These are phyloP conservation scores for Sorex fumeus DNA, from an alignment of 2,113 vertebrate species.

Conservation along the genomic window DNA sequence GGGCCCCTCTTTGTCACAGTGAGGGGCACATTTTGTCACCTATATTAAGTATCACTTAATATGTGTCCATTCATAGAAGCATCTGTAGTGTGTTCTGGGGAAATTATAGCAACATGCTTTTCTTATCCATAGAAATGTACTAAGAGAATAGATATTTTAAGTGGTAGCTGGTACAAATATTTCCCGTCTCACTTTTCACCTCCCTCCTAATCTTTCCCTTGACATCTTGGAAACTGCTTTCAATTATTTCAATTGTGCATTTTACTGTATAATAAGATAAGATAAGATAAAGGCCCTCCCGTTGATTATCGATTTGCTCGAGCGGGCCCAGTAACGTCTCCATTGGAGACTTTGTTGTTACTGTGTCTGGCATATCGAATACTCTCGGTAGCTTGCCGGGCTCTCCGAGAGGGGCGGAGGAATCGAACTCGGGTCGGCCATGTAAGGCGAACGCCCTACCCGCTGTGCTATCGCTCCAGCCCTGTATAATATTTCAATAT, in stretches of 20 bases:
- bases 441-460: no score
- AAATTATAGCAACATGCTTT: slow-evolving; percentile 13
- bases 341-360: no score
- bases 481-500: no score
- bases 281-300: no score
- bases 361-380: no score
- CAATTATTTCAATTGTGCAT: neutral
- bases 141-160: neutral
- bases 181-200: neutral
- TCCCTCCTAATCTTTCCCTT: neutral
- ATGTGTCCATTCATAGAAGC: slow-evolving; percentile 31
- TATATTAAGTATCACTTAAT: slow-evolving; percentile 67
- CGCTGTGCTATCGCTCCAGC: no score
- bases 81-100: neutral
- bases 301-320: no score
- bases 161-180: neutral
- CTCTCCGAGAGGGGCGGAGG: no score
- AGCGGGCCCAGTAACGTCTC: no score
- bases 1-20: neutral
- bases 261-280: neutral
- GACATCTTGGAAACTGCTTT: neutral
- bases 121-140: neutral
- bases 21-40: neutral
- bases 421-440: no score
- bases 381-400: no score